Evolutionary conservation across 2,797 vertebrate genomes (phyloP), one percentile per base, ranked within the genome.

Genomic region (Acrocephalus scirpaceus): DNA sequence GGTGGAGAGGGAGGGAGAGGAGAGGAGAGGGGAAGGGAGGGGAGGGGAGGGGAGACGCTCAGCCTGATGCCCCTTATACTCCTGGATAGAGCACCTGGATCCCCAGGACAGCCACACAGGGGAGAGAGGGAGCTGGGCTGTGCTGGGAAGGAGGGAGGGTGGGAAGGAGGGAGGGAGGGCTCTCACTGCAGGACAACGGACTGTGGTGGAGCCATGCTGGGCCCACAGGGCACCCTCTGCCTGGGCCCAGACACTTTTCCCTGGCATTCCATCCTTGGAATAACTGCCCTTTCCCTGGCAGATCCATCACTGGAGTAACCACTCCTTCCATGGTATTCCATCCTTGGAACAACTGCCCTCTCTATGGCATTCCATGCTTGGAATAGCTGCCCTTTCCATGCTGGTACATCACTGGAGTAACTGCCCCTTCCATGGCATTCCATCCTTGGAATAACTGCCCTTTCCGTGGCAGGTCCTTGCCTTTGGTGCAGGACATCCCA

Each of bases 61-160:
- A 8, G 26, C 45, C 56, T 22, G 2, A 2, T 18, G 13, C 45
- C 64, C 30, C 54, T 21, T 16, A 13, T 73, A 38, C 27, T 65
- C 48, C 11, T 8, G 57, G 48, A 29, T 3, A 9, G 25, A 64
- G 60, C 44, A 10, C 29, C 32, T 26, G n/a, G 27, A 62, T 53
- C 34, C 16, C 18, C 1, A 3, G 27, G 40, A n/a, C 12, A 10
- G 34, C 29, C 6, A 0, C 16, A 27, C 10, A 22, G 36, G 5
- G 42, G 44, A 23, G 27, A 56, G n/a, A 22, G 60, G 79, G 36
- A 86, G 36, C 62, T 47, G 32, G 9, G 57, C 44, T 13, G 23
- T 23, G 34, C 32, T 30, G 64, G 27, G 78, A 19, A 25, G 86
- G 56, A 72, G 69, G 1, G 36, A 36, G 36, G 36, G 36, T 8